Percentiles rank a stretch among this genome's conserved stretches.
phyloP scores from a whole-genome alignment of 30 jellyfish, hydroid and myxozoan species.

The Sanderia malayensis region DNA sequence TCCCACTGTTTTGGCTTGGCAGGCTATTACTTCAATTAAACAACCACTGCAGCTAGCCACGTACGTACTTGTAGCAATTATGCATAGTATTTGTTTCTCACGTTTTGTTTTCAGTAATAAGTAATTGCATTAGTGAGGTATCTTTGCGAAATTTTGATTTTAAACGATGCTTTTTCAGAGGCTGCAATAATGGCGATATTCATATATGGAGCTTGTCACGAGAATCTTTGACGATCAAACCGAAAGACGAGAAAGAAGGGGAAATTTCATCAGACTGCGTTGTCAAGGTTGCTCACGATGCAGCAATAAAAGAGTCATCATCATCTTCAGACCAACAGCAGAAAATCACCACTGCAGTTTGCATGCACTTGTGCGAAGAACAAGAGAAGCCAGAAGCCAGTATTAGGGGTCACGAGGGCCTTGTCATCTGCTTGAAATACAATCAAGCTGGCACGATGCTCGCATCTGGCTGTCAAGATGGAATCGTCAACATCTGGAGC shows the following conservation, averaged over 20 bases:
- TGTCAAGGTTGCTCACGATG: neutral
- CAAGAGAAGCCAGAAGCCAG: slow-evolving; percentile 38
- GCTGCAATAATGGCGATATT: slow-evolving; percentile 69
- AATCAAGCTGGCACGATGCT: slow-evolving; percentile 53
- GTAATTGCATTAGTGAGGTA: no score
- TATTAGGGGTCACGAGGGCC: slow-evolving; percentile 43
- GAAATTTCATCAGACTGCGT: neutral
- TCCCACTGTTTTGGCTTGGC: slow-evolving; percentile 89
- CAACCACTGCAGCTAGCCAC: slow-evolving; percentile 47
- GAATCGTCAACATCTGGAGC: slow-evolving; percentile 61
- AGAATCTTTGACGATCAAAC: neutral
- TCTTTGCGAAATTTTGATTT: no score
- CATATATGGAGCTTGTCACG: slow-evolving; percentile 62
- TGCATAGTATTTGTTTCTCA: no score
- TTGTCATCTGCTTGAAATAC: slow-evolving; percentile 48
- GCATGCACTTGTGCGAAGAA: neutral
- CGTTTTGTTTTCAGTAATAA: no score
- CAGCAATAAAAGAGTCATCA: neutral
- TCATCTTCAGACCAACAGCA: neutral
- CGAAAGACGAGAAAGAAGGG: slow-evolving; percentile 19
- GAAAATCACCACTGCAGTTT: neutral
- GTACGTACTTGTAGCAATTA: no score
- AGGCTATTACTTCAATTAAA: slow-evolving; percentile 27
- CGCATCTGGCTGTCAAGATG: slow-evolving; percentile 75
- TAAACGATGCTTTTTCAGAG: slow-evolving; percentile 65